phyloP scores from a whole-genome alignment of 2,888 invertebrate species.

The Rhagonycha lutea region DNA sequence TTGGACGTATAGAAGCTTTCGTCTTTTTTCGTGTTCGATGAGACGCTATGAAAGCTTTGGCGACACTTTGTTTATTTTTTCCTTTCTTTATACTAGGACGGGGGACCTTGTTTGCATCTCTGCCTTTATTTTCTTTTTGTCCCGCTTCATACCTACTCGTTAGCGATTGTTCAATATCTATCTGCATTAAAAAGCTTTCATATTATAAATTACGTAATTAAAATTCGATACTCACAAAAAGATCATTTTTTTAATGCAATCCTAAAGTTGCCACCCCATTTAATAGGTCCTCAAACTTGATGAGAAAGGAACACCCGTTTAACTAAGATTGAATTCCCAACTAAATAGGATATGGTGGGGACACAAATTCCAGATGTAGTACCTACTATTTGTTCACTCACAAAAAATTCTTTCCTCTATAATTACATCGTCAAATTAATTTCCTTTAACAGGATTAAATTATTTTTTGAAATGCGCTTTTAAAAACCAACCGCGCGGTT shows the following conservation, averaged over 20 bases:
- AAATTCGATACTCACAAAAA: constrained; percentile 32
- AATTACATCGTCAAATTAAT: not conserved
- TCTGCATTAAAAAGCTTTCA: constrained; percentile 25
- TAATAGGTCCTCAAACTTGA: constrained; percentile 9
- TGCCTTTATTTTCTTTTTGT: constrained; percentile 21
- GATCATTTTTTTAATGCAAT: constrained; percentile 7
- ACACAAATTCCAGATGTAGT: not conserved
- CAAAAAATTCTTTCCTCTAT: not conserved
- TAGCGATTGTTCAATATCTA: constrained; percentile 12
- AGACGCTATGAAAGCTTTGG: constrained; percentile 22
- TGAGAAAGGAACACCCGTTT: constrained; percentile 11
- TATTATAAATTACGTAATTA: constrained; percentile 30
- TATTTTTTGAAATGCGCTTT: not conserved
- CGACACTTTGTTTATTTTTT: constrained; percentile 26
- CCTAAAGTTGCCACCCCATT: constrained; percentile 11
- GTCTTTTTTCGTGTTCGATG: constrained; percentile 19
- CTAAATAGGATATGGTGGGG: constrained; percentile 8
- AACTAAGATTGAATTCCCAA: constrained; percentile 19
- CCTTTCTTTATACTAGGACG: constrained; percentile 14
- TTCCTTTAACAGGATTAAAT: not conserved
- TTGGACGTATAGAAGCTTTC: constrained; percentile 9
- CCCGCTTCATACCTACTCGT: constrained; percentile 16
- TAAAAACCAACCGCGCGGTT: not conserved
- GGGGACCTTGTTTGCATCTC: constrained; percentile 15
- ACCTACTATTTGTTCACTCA: too few relatives aligned